Evolutionary conservation across 1,140 invertebrate species (phyloP).

Genomic region (Sycophaga agraensis): DNA sequence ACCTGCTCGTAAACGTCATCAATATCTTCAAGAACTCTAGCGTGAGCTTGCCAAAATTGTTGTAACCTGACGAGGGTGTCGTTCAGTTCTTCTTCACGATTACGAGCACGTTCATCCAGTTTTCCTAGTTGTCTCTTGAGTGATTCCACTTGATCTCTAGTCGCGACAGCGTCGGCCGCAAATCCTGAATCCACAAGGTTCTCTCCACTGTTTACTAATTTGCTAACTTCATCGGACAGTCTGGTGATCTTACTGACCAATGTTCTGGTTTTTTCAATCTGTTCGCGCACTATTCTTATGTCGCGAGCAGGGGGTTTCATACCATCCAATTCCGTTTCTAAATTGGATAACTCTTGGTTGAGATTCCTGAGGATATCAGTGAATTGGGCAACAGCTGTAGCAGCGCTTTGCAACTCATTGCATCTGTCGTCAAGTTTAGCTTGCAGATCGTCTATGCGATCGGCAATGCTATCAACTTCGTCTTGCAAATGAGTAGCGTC

Average conservation of each 20-base stretch:
- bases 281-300: slow-evolving; percentile 78
- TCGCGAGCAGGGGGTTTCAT: slow-evolving; percentile 86
- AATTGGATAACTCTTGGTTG: slow-evolving; percentile 70
- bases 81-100: slow-evolving; percentile 76
- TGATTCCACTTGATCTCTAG: slow-evolving; percentile 77
- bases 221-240: slow-evolving; percentile 68
- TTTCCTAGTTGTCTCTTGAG: slow-evolving; percentile 76
- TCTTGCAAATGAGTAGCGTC: slow-evolving; percentile 75
- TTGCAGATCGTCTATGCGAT: slow-evolving; percentile 77
- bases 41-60: slow-evolving; percentile 79
- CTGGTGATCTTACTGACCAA: slow-evolving; percentile 70
- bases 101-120: slow-evolving; percentile 74
- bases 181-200: slow-evolving; percentile 80
- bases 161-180: slow-evolving; percentile 76
- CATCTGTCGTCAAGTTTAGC: slow-evolving; percentile 77
- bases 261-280: slow-evolving; percentile 77
- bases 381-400: slow-evolving; percentile 83
- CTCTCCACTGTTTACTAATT: slow-evolving; percentile 73
- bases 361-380: slow-evolving; percentile 82
- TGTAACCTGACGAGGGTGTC: slow-evolving; percentile 74
- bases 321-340: slow-evolving; percentile 82
- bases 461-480: slow-evolving; percentile 75
- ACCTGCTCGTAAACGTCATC: slow-evolving; percentile 74
- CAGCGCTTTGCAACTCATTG: slow-evolving; percentile 81
- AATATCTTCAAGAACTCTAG: slow-evolving; percentile 74